Conservation (phyloP, 1,140 invertebrate genomes). For the Orchestia grillus region DNA sequence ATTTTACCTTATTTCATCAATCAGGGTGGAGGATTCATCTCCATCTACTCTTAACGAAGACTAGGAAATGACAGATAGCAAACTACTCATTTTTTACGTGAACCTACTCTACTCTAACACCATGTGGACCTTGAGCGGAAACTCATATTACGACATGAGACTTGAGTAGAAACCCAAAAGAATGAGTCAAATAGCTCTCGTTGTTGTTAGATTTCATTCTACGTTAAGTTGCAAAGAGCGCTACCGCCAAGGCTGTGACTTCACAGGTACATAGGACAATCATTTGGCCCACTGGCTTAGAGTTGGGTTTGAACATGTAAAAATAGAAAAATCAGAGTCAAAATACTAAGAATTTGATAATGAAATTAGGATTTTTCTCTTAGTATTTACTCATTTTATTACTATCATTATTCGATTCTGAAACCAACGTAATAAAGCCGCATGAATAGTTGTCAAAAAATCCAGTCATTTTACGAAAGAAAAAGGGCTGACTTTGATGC, state of each 20-base stretch:
- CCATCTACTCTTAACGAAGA: not conserved
- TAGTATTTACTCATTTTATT: too few relatives aligned
- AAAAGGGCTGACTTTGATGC: not conserved
- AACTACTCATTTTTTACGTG: not conserved
- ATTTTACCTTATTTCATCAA: not conserved
- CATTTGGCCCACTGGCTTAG: not conserved
- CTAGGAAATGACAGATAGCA: not conserved
- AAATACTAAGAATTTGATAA: not conserved
- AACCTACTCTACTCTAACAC: not conserved
- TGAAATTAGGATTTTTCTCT: too few relatives aligned
- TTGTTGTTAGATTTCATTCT: too few relatives aligned
- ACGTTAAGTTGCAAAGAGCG: too few relatives aligned
- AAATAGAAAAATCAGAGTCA: not conserved
- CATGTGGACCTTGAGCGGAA: not conserved
- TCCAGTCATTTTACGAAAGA: not conserved
- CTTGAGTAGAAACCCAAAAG: too few relatives aligned
- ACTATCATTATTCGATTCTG: not conserved
- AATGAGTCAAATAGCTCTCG: too few relatives aligned
- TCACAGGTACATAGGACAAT: too few relatives aligned
- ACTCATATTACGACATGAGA: too few relatives aligned
- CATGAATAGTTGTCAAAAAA: not conserved
- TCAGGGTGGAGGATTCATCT: not conserved
- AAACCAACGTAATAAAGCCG: not conserved
- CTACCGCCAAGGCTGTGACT: too few relatives aligned
- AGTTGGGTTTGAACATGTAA: not conserved